These are phyloP conservation scores for Nudaria mundana DNA, from an alignment of 2,888 invertebrate species.

Conservation along the genomic window DNA sequence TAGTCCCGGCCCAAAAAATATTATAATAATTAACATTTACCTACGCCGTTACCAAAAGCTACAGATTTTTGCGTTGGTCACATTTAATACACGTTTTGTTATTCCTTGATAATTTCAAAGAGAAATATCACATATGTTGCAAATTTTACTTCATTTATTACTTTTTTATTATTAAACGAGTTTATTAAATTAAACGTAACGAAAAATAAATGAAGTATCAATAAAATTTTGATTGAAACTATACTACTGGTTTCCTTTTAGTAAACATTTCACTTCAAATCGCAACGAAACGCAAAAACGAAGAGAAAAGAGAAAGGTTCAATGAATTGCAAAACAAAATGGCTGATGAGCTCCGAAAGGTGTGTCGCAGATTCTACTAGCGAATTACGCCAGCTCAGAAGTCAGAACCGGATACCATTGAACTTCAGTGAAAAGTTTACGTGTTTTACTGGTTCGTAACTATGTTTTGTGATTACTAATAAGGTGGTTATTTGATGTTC, in stretches of 20 bases:
- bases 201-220: too few relatives aligned
- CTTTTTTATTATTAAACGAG: too few relatives aligned
- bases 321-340: slow-evolving; percentile 63
- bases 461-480: slow-evolving; percentile 75
- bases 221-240: too few relatives aligned
- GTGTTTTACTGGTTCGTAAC: slow-evolving; percentile 80
- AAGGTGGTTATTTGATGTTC: slow-evolving; percentile 65
- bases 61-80: slow-evolving; percentile 10
- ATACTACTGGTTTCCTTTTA: too few relatives aligned
- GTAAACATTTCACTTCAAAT: slow-evolving; percentile 18
- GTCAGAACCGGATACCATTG: slow-evolving; percentile 52
- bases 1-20: too few relatives aligned
- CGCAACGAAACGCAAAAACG: slow-evolving; percentile 27
- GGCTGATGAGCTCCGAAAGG: slow-evolving; percentile 73
- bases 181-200: too few relatives aligned
- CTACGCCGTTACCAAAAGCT: slow-evolving; percentile 1
- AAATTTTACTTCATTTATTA: too few relatives aligned
- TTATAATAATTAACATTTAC: too few relatives aligned
- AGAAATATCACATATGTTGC: not conserved
- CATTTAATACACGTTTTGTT: slow-evolving; percentile 17
- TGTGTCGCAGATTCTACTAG: slow-evolving; percentile 65
- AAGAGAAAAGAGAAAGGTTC: slow-evolving; percentile 39
- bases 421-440: slow-evolving; percentile 76
- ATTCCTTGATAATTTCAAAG: slow-evolving; percentile 4
- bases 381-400: slow-evolving; percentile 53